phyloP scores from a whole-genome alignment of 1,140 invertebrate species.

The Drosophila grimshawi region DNA sequence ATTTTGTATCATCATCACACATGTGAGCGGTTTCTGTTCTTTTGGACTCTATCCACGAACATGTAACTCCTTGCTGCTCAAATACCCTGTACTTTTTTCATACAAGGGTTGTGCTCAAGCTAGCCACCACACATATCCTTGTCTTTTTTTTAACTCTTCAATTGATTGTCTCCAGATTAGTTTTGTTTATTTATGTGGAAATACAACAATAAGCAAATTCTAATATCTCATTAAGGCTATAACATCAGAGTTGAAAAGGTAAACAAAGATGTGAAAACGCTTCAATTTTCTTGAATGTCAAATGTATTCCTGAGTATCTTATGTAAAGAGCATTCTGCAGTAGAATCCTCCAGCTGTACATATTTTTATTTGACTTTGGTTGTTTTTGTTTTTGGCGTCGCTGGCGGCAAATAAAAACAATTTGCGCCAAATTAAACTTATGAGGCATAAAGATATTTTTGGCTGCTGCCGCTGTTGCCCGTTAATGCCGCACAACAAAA shows the following conservation, averaged over 20 bases:
- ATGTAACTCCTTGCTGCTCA: conserved; percentile 12
- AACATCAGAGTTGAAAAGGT: too few relatives aligned
- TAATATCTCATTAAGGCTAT: too few relatives aligned
- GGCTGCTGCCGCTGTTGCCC: conserved; percentile 59
- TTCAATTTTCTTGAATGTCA: too few relatives aligned
- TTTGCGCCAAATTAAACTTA: conserved; percentile 82
- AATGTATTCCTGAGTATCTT: too few relatives aligned
- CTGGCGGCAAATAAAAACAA: conserved; percentile 78
- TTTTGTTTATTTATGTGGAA: too few relatives aligned
- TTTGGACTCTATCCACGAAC: conserved; percentile 6
- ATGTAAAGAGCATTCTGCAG: neutral
- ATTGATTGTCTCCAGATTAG: too few relatives aligned
- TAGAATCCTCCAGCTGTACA: neutral
- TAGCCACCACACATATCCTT: neutral
- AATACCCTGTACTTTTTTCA: conserved; percentile 17
- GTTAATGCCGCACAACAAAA: conserved; percentile 66
- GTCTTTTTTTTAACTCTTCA: neutral
- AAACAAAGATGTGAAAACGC: too few relatives aligned
- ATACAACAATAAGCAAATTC: too few relatives aligned
- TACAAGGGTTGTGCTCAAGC: neutral
- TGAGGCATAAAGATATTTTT: conserved; percentile 83
- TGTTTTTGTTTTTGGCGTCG: conserved; percentile 68
- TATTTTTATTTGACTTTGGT: conserved; percentile 40
- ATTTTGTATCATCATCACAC: conserved; percentile 74
- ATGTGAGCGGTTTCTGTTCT: conserved; percentile 52